Evolutionary conservation across 2,113 vertebrate genomes (phyloP).

Genomic region (Chaenogobius annularis): DNA sequence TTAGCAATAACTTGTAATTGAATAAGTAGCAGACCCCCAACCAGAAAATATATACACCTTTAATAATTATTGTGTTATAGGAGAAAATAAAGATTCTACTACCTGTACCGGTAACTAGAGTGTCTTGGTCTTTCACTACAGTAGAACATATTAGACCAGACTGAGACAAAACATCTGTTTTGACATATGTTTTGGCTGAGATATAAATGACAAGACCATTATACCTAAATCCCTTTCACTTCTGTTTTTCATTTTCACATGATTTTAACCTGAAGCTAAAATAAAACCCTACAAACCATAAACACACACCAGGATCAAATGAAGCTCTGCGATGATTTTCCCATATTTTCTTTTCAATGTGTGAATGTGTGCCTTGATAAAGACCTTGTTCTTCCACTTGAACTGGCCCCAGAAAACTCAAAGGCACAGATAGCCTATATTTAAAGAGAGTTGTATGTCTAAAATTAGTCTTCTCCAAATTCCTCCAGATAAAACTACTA

Average conservation of each 20-base stretch:
- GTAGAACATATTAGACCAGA: not conserved
- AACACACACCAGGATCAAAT: not conserved
- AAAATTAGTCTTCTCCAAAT: constrained; percentile 67
- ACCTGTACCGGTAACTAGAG: too few relatives aligned
- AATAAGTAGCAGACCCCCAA: too few relatives aligned
- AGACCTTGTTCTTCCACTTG: constrained; percentile 44
- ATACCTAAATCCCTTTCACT: constrained; percentile 4
- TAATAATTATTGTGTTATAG: too few relatives aligned
- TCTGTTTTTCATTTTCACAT: constrained; percentile 5
- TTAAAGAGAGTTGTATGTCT: constrained; percentile 56
- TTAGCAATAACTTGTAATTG: too few relatives aligned
- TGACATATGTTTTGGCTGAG: constrained; percentile 1
- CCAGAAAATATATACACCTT: too few relatives aligned
- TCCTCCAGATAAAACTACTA: constrained; percentile 49
- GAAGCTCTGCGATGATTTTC: constrained; percentile 21
- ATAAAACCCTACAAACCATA: constrained; percentile 8
- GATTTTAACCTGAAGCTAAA: constrained; percentile 7
- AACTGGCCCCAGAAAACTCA: constrained; percentile 13
- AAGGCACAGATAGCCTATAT: constrained; percentile 53
- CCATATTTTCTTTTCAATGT: constrained; percentile 41
- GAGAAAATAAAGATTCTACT: not conserved
- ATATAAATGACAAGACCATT: constrained; percentile 4
- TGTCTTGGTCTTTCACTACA: not conserved
- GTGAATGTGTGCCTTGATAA: constrained; percentile 63
- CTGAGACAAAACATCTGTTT: not conserved